phyloP scores from a whole-genome alignment of 2,113 vertebrate genomes.

The Sardina pilchardus region DNA sequence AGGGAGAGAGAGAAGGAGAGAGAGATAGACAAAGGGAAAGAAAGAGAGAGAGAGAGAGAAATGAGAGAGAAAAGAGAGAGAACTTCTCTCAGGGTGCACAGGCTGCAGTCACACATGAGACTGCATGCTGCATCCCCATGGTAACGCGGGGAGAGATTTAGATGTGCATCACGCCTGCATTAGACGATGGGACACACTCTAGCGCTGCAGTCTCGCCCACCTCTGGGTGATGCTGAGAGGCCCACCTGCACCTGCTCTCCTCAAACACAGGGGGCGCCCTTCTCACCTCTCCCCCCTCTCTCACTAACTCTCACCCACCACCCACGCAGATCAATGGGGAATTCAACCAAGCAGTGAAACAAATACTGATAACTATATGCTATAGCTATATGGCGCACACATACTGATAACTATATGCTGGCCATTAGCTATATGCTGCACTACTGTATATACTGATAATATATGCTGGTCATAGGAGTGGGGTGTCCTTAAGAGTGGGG shows the following conservation, averaged over 20 bases:
- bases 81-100: background rate
- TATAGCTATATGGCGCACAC: too few relatives aligned
- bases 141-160: background rate
- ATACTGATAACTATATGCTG: too few relatives aligned
- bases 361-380: too few relatives aligned
- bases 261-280: background rate
- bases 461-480: too few relatives aligned
- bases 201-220: background rate
- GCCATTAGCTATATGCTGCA: too few relatives aligned
- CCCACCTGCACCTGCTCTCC: background rate
- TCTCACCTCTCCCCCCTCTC: background rate
- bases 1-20: background rate
- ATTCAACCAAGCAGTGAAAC: too few relatives aligned
- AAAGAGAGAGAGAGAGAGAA: background rate
- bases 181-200: background rate
- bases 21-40: background rate
- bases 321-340: too few relatives aligned
- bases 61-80: background rate
- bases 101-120: background rate
- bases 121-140: background rate
- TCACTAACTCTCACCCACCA: background rate
- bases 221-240: background rate
- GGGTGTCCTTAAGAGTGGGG: too few relatives aligned
- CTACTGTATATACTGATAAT: too few relatives aligned
- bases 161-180: background rate